Percentiles rank a stretch among this genome's conserved stretches.
Evolutionary conservation across 2,888 invertebrate species (phyloP).

Genomic region (Agrotis ipsilon): DNA sequence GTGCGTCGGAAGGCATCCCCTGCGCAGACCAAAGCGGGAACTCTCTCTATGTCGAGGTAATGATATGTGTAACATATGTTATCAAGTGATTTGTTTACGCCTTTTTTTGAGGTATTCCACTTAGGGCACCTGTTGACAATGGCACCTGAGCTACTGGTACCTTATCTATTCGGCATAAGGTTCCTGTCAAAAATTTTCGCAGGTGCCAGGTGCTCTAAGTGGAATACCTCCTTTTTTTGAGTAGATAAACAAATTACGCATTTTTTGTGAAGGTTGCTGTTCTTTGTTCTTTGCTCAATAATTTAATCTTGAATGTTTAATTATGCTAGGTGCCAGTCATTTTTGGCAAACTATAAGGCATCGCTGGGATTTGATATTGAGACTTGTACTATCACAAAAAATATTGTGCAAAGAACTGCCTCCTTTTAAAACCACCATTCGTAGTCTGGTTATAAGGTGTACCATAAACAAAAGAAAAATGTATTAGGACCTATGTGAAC

Average conservation of each 20-base stretch:
- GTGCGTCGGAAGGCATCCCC: constrained; percentile 95
- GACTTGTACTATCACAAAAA: too few species aligned
- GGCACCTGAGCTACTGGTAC: too few species aligned
- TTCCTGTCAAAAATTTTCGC: too few species aligned
- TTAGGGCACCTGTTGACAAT: too few species aligned
- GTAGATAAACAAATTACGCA: constrained; percentile 39
- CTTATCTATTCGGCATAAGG: too few species aligned
- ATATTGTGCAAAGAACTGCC: neutral
- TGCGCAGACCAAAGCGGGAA: constrained; percentile 90
- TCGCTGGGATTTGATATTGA: too few species aligned
- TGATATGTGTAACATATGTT: constrained; percentile 57
- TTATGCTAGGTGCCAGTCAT: too few species aligned
- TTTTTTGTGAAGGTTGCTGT: constrained; percentile 16
- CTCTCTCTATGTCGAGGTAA: constrained; percentile 93
- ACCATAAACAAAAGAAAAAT: neutral
- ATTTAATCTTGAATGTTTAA: too few species aligned
- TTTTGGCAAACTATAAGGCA: too few species aligned
- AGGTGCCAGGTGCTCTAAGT: too few species aligned
- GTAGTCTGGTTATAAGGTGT: constrained; percentile 3
- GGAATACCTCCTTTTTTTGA: neutral
- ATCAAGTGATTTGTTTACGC: constrained; percentile 10
- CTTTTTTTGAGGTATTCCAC: neutral
- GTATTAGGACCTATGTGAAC: neutral
- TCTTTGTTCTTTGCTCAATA: constrained; percentile 13
- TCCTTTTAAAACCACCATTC: constrained; percentile 17